phyloP scores from a whole-genome alignment of 1,140 invertebrate genomes.

The Meteorus sp. region DNA sequence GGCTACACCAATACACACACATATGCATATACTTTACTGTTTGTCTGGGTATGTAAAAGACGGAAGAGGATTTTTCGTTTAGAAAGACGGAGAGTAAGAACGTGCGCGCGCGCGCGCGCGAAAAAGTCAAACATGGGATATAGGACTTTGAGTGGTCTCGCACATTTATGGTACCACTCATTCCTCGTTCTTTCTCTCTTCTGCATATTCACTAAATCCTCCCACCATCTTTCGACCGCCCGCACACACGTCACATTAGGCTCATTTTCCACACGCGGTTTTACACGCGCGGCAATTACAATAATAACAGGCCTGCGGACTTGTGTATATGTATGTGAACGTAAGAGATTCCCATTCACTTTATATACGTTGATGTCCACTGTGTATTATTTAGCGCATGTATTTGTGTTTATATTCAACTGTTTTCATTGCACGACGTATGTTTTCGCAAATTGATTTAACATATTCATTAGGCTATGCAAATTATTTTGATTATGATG shows the following conservation, averaged over 20 bases:
- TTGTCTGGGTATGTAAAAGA: neutral
- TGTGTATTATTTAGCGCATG: constrained; percentile 30
- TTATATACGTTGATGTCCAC: too few species aligned
- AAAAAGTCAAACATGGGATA: neutral
- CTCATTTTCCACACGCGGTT: constrained; percentile 57
- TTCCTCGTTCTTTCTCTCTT: too few species aligned
- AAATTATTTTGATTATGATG: too few species aligned
- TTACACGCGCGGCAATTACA: constrained; percentile 57
- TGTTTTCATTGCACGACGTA: constrained; percentile 20
- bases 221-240: too few species aligned
- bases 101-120: neutral
- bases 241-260: constrained; percentile 55
- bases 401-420: constrained; percentile 21
- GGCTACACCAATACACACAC: constrained; percentile 9
- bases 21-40: neutral
- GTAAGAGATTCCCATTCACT: too few species aligned
- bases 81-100: too few species aligned
- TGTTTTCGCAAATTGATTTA: constrained; percentile 58
- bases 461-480: constrained; percentile 58
- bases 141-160: neutral
- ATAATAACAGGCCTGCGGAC: constrained; percentile 55
- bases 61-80: neutral
- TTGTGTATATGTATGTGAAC: constrained; percentile 35
- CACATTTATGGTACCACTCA: too few species aligned
- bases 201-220: too few species aligned